Evolutionary conservation across 2,888 invertebrate genomes (phyloP).

Genomic region (Tanaodytes sp.): DNA sequence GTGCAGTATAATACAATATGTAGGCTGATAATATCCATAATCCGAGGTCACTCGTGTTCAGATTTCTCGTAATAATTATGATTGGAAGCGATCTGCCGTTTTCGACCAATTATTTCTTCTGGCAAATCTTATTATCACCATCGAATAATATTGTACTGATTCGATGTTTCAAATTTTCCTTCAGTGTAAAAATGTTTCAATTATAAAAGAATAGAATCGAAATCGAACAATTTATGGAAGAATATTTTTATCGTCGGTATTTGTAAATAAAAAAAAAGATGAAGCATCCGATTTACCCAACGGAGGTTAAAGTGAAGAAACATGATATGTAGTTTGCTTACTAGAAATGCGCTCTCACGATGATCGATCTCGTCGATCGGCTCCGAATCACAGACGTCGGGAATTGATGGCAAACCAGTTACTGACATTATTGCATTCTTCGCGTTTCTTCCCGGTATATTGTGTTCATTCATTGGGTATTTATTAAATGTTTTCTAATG

Average conservation of each 20-base stretch:
- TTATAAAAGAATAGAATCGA: too few species aligned
- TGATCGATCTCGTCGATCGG: slow-evolving; percentile 35
- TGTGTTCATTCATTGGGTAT: slow-evolving; percentile 7
- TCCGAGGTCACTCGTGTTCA: slow-evolving; percentile 22
- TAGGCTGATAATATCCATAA: slow-evolving; percentile 42
- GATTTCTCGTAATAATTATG: slow-evolving; percentile 28
- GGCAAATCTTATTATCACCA: too few species aligned
- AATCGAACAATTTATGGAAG: too few species aligned
- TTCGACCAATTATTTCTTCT: background rate
- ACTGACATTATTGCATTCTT: slow-evolving; percentile 31
- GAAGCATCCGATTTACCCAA: too few species aligned
- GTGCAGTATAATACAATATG: slow-evolving; percentile 46
- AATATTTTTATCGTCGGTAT: too few species aligned
- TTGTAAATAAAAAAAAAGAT: too few species aligned
- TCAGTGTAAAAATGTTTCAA: too few species aligned
- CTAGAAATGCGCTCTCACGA: slow-evolving; percentile 20
- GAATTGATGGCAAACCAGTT: slow-evolving; percentile 28
- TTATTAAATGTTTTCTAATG: slow-evolving; percentile 18
- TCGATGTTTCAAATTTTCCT: too few species aligned
- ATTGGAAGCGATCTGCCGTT: slow-evolving; percentile 20
- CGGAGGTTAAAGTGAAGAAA: too few species aligned
- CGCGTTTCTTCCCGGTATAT: background rate
- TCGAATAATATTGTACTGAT: too few species aligned
- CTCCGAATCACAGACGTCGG: slow-evolving; percentile 25
- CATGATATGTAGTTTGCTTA: slow-evolving; percentile 12